A percentile compares a stretch with the other conserved stretches of the same genome.
Evolutionary conservation across 2,888 invertebrate genomes (phyloP).

Genomic region (Philereme transversata): DNA sequence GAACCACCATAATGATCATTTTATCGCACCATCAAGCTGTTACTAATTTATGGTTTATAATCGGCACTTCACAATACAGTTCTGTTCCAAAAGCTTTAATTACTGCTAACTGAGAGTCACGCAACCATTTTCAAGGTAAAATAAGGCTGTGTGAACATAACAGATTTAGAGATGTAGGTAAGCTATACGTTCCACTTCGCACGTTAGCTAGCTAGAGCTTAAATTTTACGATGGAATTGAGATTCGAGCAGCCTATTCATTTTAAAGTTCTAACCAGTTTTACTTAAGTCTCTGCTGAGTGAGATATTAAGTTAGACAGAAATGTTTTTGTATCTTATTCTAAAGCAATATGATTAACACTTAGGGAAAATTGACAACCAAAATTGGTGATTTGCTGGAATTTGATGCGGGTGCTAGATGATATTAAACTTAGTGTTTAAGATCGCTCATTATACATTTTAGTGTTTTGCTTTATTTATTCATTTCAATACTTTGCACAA

Average conservation of each 20-base stretch:
- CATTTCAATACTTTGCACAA: too few relatives aligned
- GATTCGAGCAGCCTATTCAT: neutral
- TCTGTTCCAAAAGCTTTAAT: conserved; percentile 63
- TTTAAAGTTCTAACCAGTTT: neutral
- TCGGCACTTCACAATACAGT: conserved; percentile 40
- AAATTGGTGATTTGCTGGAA: too few relatives aligned
- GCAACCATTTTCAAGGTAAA: conserved; percentile 62
- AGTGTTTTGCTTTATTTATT: too few relatives aligned
- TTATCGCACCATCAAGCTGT: conserved; percentile 31
- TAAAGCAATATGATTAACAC: too few relatives aligned
- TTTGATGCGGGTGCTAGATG: too few relatives aligned
- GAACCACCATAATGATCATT: conserved; percentile 7
- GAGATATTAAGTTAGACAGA: too few relatives aligned
- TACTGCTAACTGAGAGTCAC: conserved; percentile 57
- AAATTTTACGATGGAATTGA: conserved; percentile 8
- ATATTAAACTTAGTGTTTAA: too few relatives aligned
- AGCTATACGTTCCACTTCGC: conserved; percentile 36
- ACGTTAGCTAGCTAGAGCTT: conserved; percentile 10
- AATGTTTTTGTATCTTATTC: too few relatives aligned
- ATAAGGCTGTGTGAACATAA: conserved; percentile 62
- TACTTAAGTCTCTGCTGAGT: neutral
- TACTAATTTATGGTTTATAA: conserved; percentile 38
- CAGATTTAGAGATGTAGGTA: conserved; percentile 42
- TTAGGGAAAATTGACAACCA: too few relatives aligned
- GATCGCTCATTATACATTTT: too few relatives aligned